phyloP scores from a whole-genome alignment of 2,888 invertebrate species.

The Oligia strigilis region DNA sequence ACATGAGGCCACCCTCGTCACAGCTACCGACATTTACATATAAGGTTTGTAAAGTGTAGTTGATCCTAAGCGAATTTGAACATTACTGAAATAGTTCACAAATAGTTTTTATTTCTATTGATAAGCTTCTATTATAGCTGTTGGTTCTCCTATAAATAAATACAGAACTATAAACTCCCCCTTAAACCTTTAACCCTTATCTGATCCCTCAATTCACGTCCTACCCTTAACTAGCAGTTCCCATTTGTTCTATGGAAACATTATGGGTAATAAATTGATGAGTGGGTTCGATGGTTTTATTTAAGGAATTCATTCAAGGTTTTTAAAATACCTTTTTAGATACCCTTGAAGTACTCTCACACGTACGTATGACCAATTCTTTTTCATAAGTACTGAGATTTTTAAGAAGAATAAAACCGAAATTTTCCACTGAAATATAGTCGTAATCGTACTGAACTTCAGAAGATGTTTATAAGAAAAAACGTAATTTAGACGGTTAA shows the following conservation, averaged over 20 bases:
- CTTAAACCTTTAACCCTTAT: background rate
- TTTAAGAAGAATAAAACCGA: background rate
- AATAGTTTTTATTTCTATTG: too few species aligned
- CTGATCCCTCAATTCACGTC: slow-evolving; percentile 4
- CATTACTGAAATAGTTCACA: too few species aligned
- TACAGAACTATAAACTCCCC: background rate
- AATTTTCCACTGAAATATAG: background rate
- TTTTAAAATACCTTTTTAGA: background rate
- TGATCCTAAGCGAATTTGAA: slow-evolving; percentile 2
- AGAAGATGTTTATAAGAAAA: background rate
- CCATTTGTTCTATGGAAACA: too few species aligned
- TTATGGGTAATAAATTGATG: background rate
- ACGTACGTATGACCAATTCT: background rate
- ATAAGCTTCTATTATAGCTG: too few species aligned
- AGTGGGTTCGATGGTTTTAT: background rate
- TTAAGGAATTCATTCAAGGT: too few species aligned
- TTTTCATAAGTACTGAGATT: background rate
- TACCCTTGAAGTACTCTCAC: background rate
- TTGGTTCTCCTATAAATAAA: too few species aligned
- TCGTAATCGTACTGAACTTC: background rate
- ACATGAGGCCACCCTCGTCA: slow-evolving; percentile 30
- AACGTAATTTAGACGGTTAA: background rate
- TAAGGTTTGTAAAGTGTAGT: background rate
- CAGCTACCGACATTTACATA: background rate
- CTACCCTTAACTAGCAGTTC: too few species aligned